Base-by-base conservation (phyloP, 35 echinoderm and acorn worm genomes). In the Apostichopus californicus region DNA sequence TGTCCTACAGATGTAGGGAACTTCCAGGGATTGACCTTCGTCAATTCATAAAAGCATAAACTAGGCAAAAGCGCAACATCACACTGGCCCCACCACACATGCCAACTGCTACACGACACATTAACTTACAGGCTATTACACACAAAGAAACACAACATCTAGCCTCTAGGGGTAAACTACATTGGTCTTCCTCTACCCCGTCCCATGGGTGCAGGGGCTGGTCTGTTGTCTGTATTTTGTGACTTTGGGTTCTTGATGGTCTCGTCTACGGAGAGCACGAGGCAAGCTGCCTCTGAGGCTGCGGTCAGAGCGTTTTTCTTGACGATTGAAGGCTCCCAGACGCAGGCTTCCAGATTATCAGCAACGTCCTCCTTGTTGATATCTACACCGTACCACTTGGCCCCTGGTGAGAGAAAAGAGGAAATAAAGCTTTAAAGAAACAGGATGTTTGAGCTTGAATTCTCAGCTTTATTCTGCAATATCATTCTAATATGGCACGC, bases 301-400 rank as follows among this genome's bases (percentile, higher is more conserved):
- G 97, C 97, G 4, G 97, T 99, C n/a, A 99, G 85, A 21, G 97
- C 97, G 65, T 99, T 99, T 18, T 96, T 99, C 89, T 99, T 99
- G 73, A 99, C 97, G 23, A 99, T 90, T 10, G 97, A 82, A 17
- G 97, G 97, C 85, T 99, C 97, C 97, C 97, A 99, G 17, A 99
- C 97, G 60, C 93, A 99, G 15, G 97, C 97, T 46, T 93, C 97
- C 66, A 96, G 92, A 89, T 99, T 99, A 78, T 99, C 97, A 1
- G 97, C 93, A 57, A 99, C 95, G 72, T 96, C 97, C 80, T 99
- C 97, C 10, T 90, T 96, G 55, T 92, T 81, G 28, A 99, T 99
- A 68, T 99, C 97, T 59, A 99, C 97, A 54, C 97, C 97, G 83
- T 90, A 99, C 97, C 97, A 99, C 12, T 77, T 99, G 12, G 91